Evolutionary conservation across 2,113 vertebrate species (phyloP), one percentile per base, ranked within the genome.

Genomic region (Paramormyrops kingsleyae): DNA sequence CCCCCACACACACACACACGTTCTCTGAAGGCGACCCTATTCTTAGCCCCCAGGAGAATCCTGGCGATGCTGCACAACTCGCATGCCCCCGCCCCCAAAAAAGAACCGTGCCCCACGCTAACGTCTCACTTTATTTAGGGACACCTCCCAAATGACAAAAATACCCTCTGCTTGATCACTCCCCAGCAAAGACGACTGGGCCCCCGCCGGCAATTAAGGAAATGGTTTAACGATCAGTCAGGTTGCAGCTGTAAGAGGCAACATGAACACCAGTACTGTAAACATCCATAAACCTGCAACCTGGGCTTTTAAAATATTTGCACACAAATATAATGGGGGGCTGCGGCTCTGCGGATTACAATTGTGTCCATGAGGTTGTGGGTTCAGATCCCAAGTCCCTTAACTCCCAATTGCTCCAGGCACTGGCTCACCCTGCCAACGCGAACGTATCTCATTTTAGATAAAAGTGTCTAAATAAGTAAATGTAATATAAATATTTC

Each of bases 1-100:
- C 90, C n/a, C n/a, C n/a, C n/a, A n/a, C n/a, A n/a, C n/a, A n/a
- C n/a, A n/a, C n/a, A 1, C 35, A 35, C 49, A 10, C 87, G 24
- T 93, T 93, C 90, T 88, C 91, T 93, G 90, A 93, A 94, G 91
- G 80, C 87, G 89, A n/a, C 80, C 91, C 94, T 96, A 94, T 95
- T 95, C 92, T 94, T 94, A 94, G 93, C 91, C 44, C 91, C 39
- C 90, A 90, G 47, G 87, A 91, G 92, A 91, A 94, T 89, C 92
- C 91, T 89, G 91, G 93, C 93, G 92, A 92, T 91, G 94, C 92
- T 88, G 88, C 89, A 90, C 87, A 70, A 44, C 46, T 7, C 24
- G 1, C 6, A 89, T 70, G 87, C 90, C 39, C 85, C 44, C 62
- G 12, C 77, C 44, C 66, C 19, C 88, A 86, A 42, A 66, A 87